phyloP scores from a whole-genome alignment of 2,888 invertebrate species.

The Cheilosia scutellata region DNA sequence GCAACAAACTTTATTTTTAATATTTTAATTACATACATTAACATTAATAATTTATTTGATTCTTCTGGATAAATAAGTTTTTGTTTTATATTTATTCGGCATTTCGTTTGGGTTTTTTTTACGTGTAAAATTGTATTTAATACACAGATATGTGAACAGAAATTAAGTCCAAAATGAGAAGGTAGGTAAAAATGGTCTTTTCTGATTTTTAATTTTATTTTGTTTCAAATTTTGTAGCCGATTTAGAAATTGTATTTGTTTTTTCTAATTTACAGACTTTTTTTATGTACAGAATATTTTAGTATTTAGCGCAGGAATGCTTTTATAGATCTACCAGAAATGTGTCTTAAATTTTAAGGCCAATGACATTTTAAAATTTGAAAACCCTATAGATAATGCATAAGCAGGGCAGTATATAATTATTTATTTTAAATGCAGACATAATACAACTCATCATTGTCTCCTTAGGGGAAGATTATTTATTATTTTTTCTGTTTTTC shows the following conservation, averaged over 20 bases:
- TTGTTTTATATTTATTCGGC: not conserved
- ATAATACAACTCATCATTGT: too few relatives aligned
- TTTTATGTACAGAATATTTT: not conserved
- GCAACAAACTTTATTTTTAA: conserved; percentile 4
- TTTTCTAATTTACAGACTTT: not conserved
- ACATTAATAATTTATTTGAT: conserved; percentile 15
- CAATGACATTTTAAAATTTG: too few relatives aligned
- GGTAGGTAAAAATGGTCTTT: not conserved
- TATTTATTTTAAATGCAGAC: too few relatives aligned
- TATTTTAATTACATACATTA: not conserved
- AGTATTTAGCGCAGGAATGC: too few relatives aligned
- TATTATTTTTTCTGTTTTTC: too few relatives aligned
- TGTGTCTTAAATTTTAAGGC: too few relatives aligned
- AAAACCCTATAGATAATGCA: too few relatives aligned
- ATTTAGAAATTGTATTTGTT: not conserved
- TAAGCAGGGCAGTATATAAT: too few relatives aligned
- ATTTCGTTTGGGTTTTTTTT: not conserved
- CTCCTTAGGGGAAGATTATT: too few relatives aligned
- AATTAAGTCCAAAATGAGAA: not conserved
- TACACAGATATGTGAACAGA: conserved; percentile 11
- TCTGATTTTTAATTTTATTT: not conserved
- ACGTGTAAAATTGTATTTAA: conserved; percentile 5
- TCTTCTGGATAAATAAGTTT: not conserved
- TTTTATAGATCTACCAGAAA: too few relatives aligned
- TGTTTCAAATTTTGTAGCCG: not conserved